These are phyloP conservation scores for Drosophila koepferae DNA, from an alignment of 2,888 invertebrate species.

Conservation along the genomic window DNA sequence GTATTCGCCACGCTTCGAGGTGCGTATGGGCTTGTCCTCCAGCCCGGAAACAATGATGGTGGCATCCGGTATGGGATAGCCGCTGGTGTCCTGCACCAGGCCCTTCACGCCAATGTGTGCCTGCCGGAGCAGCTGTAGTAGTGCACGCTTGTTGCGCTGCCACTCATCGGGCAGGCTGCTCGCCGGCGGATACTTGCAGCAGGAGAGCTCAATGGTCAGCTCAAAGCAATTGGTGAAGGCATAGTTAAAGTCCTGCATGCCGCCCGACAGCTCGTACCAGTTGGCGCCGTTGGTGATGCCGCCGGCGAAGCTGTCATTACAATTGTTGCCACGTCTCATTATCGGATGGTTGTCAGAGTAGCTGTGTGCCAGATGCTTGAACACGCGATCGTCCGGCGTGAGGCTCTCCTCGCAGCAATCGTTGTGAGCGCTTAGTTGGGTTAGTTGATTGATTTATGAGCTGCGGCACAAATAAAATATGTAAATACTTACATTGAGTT, in stretches of 20 bases:
- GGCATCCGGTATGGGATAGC: conserved; percentile 87
- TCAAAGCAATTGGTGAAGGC: conserved; percentile 97
- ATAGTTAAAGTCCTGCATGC: conserved; percentile 99
- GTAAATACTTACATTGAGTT: conserved; percentile 89
- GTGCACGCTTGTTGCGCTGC: conserved; percentile 93
- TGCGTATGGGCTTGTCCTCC: conserved; percentile 91
- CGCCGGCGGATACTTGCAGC: conserved; percentile 95
- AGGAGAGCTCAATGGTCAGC: conserved; percentile 97
- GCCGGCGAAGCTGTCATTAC: conserved; percentile 90
- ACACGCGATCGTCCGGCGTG: conserved; percentile 93
- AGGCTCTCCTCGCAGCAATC: conserved; percentile 90
- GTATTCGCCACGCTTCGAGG: conserved; percentile 94
- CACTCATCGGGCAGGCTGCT: conserved; percentile 91
- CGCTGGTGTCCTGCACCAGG: conserved; percentile 83
- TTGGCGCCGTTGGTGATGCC: conserved; percentile 96
- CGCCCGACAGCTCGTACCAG: conserved; percentile 96
- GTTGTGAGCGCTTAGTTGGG: conserved; percentile 84
- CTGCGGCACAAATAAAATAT: background rate
- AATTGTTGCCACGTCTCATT: conserved; percentile 91
- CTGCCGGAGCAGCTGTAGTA: conserved; percentile 94
- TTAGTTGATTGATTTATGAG: background rate
- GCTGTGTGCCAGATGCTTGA: conserved; percentile 90
- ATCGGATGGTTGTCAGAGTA: conserved; percentile 91
- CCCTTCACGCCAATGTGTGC: conserved; percentile 90
- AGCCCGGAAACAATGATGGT: conserved; percentile 91